These are phyloP conservation scores for Leucopternis melanops DNA, from an alignment of 2,113 vertebrate species.

Conservation along the genomic window DNA sequence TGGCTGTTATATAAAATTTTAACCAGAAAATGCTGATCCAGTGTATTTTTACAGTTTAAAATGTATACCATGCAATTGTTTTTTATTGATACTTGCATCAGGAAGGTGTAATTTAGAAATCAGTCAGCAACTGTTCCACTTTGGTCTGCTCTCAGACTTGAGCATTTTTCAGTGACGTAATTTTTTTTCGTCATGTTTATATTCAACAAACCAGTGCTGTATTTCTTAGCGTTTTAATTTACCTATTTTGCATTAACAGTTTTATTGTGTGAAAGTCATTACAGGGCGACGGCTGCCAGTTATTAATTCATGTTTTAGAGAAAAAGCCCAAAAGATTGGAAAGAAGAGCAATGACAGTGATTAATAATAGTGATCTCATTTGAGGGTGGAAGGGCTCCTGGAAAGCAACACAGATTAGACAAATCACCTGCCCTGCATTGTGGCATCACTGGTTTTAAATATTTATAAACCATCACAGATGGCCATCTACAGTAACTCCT, in stretches of 20 bases:
- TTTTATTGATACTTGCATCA: not conserved
- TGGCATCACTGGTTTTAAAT: not conserved
- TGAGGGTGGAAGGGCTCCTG: not conserved
- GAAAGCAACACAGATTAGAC: not conserved
- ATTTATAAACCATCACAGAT: not conserved
- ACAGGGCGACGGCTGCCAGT: not conserved
- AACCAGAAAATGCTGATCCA: not conserved
- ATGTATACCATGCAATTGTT: not conserved
- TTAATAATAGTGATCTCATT: not conserved
- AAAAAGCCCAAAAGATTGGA: not conserved
- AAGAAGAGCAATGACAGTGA: not conserved
- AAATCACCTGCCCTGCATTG: not conserved
- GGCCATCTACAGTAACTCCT: not conserved
- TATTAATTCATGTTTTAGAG: not conserved
- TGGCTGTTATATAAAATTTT: not conserved
- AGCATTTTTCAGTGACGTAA: not conserved
- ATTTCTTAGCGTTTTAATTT: not conserved
- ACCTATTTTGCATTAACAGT: not conserved
- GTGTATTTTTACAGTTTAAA: not conserved
- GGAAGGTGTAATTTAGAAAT: not conserved
- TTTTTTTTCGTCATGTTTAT: not conserved
- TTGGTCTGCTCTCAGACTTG: not conserved
- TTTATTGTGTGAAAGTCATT: not conserved
- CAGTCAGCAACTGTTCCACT: not conserved
- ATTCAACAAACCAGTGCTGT: not conserved